Evolutionary conservation across 2,797 vertebrate genomes (phyloP).

Genomic region (Gila robusta): DNA sequence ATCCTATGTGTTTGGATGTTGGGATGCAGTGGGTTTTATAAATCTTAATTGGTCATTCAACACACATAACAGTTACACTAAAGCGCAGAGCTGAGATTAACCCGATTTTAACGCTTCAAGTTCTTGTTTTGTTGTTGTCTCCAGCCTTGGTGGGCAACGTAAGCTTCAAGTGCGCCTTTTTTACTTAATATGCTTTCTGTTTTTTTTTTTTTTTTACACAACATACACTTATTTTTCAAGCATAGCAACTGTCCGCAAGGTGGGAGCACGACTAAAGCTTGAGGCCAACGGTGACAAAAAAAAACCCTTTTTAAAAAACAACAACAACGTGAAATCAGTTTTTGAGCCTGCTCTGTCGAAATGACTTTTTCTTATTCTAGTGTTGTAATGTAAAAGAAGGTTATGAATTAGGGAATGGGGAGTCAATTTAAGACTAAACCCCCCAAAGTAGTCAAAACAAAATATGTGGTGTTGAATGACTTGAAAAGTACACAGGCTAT

Average conservation of each 20-base stretch:
- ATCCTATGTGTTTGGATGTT: constrained; percentile 30
- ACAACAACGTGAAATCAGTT: background rate
- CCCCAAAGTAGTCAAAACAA: background rate
- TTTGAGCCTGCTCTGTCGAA: background rate
- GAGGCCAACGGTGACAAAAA: background rate
- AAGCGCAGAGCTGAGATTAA: constrained; percentile 14
- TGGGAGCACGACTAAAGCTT: constrained; percentile 56
- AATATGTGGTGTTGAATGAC: background rate
- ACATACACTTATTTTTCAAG: constrained; percentile 22
- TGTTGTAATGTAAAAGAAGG: background rate
- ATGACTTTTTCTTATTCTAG: background rate
- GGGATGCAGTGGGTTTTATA: constrained; percentile 59
- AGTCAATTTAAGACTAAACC: background rate
- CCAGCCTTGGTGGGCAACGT: background rate
- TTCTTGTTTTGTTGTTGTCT: background rate
- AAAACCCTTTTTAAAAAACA: background rate
- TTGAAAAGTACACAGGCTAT: background rate
- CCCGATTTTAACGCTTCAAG: constrained; percentile 1
- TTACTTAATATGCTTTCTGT: background rate
- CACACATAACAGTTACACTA: constrained; percentile 50
- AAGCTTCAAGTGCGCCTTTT: background rate
- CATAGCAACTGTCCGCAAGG: constrained; percentile 53
- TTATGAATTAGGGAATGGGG: background rate
- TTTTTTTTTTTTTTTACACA: background rate
- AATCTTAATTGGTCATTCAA: constrained; percentile 65